A percentile compares a stretch with the other conserved stretches of the same genome.
Conservation (phyloP, 92 coral and sea anemone species). For the Phymanthus crucifer region DNA sequence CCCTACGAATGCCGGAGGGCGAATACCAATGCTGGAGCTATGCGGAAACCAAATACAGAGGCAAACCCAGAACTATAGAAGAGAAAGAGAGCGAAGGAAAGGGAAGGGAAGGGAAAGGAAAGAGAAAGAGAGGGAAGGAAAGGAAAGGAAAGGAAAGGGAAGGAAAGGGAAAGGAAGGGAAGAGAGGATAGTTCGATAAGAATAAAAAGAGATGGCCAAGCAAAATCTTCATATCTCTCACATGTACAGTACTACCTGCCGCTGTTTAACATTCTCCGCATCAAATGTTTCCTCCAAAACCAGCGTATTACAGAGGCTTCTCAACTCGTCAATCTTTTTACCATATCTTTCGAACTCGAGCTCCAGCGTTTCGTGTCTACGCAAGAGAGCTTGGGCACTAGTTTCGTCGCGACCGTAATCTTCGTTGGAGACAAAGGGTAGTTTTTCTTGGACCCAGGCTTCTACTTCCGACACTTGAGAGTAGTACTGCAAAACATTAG, state of each 20-base stretch:
- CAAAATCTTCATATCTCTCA: no score
- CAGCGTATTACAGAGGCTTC: slow-evolving; percentile 53
- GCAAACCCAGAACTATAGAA: no score
- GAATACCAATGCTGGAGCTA: no score
- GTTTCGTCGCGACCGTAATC: slow-evolving; percentile 94
- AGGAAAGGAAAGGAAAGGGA: no score
- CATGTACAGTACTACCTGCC: slow-evolving; percentile 84
- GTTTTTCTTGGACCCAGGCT: slow-evolving; percentile 87
- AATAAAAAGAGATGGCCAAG: neutral
- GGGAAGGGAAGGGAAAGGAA: no score
- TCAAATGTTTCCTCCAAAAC: slow-evolving; percentile 63
- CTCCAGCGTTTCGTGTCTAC: slow-evolving; percentile 82
- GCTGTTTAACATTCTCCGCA: slow-evolving; percentile 55
- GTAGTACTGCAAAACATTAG: slow-evolving; percentile 58
- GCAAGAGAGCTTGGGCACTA: slow-evolving; percentile 82
- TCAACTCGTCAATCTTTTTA: slow-evolving; percentile 61
- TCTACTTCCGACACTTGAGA: slow-evolving; percentile 84
- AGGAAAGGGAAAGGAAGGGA: no score
- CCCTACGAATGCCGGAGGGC: no score
- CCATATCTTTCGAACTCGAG: slow-evolving; percentile 77
- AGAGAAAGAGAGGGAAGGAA: no score
- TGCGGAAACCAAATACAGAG: no score
- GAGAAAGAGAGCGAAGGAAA: no score
- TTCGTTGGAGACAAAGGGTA: slow-evolving; percentile 78
- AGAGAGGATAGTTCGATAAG: neutral